Base-by-base conservation (phyloP, 2,113 vertebrate species). In the Acrocephalus arundinaceus region DNA sequence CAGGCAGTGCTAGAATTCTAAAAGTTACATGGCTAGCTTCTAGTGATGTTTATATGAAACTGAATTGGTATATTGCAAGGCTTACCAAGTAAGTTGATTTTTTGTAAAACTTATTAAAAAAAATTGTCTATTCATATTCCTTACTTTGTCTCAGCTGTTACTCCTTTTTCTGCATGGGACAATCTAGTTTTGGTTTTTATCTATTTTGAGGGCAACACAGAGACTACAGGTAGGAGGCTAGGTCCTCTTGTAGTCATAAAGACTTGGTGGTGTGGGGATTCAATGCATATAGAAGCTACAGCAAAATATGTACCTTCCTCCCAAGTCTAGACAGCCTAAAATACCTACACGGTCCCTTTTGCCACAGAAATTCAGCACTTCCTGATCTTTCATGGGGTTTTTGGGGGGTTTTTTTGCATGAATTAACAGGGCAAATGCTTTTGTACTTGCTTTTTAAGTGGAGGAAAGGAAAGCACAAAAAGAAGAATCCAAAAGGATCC, bases 1-100 rank as follows among this genome's bases (percentile, higher is more conserved):
- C 76, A 98, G 99, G 23, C 57, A 92, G 3, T 96, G 99, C 27
- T 99, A 97, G 98, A 52, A 43, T 55, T 81, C 30, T 68, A 58
- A 1, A 22, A 27, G 27, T 65, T 84, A 54, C 22, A 3, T 39
- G 57, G 25, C 33, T 90, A 70, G 19, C 63, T 87, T 80, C 71
- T 86, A 9, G 14, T 5, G 45, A 63, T 74, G 37, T 39, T 67
- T 77, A 11, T 6, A 0, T 43, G 58, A 86, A 88, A 77, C n/a
- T 63, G 79, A 93, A 67, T 30, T 58, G 67, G 30, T 55, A 43
- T 80, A 54, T 48, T 70, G 51, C 59, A 90, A 86, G 30, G 58
- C 72, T 90, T 76, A 86, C 43, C 45, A 93, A 83, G 91, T 86
- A 89, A 72, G 58, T 46, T 88, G 48, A 61, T 39, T 81, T 94